Evolutionary conservation across 2,888 invertebrate genomes (phyloP).

Genomic region (Drosophila falleni): DNA sequence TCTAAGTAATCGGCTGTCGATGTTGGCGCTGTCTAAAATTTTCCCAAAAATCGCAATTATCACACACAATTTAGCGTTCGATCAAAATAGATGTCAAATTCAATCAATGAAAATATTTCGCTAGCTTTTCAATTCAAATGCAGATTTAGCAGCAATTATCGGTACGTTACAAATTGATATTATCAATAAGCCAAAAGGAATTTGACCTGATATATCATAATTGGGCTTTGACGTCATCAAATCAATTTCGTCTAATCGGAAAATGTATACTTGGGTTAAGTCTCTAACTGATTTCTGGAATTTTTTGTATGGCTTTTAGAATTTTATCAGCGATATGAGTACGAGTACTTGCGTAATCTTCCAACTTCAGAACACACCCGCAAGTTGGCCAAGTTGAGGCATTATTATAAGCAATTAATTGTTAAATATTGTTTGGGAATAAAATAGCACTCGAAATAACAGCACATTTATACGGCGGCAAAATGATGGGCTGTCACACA

Average conservation of each 20-base stretch:
- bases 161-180: constrained; percentile 47
- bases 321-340: constrained; percentile 27
- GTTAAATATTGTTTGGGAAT: constrained; percentile 55
- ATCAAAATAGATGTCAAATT: constrained; percentile 71
- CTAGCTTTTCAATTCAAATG: constrained; percentile 56
- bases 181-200: constrained; percentile 46
- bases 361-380: constrained; percentile 18
- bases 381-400: constrained; percentile 25
- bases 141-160: constrained; percentile 57
- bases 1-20: constrained; percentile 6
- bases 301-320: constrained; percentile 26
- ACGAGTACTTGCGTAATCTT: constrained; percentile 9
- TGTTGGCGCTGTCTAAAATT: constrained; percentile 27
- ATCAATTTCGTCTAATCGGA: constrained; percentile 35
- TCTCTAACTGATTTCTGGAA: constrained; percentile 4
- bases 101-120: constrained; percentile 60
- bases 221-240: constrained; percentile 60
- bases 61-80: constrained; percentile 65
- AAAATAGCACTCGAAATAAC: constrained; percentile 55
- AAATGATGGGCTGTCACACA: constrained; percentile 39
- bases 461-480: constrained; percentile 70
- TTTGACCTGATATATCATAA: constrained; percentile 33
- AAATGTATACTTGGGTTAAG: constrained; percentile 52
- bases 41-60: constrained; percentile 52
- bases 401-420: constrained; percentile 59